Conservation (phyloP, 2,113 vertebrate genomes). For the Lates calcarifer region DNA sequence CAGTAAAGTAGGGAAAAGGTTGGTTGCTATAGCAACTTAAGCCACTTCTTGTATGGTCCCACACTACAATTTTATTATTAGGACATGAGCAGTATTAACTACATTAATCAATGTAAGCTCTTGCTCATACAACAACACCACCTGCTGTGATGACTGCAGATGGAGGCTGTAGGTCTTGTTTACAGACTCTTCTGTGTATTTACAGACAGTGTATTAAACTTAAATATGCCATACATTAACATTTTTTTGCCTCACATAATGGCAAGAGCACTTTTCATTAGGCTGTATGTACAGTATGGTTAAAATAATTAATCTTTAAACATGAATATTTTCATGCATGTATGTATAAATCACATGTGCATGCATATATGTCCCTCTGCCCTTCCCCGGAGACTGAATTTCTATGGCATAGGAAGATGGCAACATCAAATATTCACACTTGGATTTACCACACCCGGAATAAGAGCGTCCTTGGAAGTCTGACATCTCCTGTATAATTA, state of each 20-base stretch:
- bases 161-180: constrained; percentile 34
- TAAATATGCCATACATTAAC: not conserved
- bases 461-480: constrained; percentile 68
- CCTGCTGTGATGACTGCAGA: constrained; percentile 55
- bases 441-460: constrained; percentile 53
- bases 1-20: constrained; percentile 41
- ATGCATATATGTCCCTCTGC: constrained; percentile 31
- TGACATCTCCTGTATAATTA: constrained; percentile 83
- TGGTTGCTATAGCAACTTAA: constrained; percentile 74
- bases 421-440: constrained; percentile 74
- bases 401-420: constrained; percentile 41
- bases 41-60: constrained; percentile 42
- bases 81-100: constrained; percentile 51
- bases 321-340: constrained; percentile 24
- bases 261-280: constrained; percentile 6
- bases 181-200: constrained; percentile 4
- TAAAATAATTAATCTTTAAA: constrained; percentile 29
- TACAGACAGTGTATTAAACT: not conserved
- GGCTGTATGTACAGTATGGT: not conserved
- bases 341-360: constrained; percentile 43
- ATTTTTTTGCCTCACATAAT: not conserved
- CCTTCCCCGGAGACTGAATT: constrained; percentile 37
- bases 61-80: constrained; percentile 57
- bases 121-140: constrained; percentile 23
- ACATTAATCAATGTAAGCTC: constrained; percentile 64